phyloP scores from a whole-genome alignment of 2,888 invertebrate genomes.

The Andrena praecox region DNA sequence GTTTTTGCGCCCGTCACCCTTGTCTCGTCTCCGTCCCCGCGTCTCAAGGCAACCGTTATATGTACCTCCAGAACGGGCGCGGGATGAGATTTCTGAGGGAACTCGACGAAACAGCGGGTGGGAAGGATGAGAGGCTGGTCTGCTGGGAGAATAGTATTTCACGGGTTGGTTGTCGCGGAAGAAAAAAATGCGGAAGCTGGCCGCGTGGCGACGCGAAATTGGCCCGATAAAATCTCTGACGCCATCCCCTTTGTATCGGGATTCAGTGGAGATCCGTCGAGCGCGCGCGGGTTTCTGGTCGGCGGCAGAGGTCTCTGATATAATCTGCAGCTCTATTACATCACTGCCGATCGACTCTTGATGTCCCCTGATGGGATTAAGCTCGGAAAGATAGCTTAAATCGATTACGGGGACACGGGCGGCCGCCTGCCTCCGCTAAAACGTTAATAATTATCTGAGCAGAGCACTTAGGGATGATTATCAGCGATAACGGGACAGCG shows the following conservation, averaged over 20 bases:
- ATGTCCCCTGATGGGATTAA: constrained; percentile 56
- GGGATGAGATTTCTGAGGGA: constrained; percentile 31
- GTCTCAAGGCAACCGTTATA: constrained; percentile 16
- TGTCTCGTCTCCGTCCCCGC: constrained; percentile 5
- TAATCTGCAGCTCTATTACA: constrained; percentile 51
- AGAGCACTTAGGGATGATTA: constrained; percentile 60
- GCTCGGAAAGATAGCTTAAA: constrained; percentile 57
- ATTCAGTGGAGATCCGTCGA: constrained; percentile 29
- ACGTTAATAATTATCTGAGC: constrained; percentile 57
- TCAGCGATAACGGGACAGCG: constrained; percentile 40
- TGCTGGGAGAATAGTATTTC: not conserved
- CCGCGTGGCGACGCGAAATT: not conserved
- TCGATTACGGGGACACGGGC: constrained; percentile 50
- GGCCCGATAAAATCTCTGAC: constrained; percentile 41
- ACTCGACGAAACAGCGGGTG: not conserved
- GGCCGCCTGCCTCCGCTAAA: constrained; percentile 39
- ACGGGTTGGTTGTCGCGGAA: not conserved
- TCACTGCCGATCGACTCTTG: constrained; percentile 57
- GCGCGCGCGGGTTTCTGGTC: constrained; percentile 24
- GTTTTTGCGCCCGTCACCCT: constrained; percentile 4
- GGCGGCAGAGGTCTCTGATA: constrained; percentile 41
- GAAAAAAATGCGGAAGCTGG: not conserved
- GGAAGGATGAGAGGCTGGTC: not conserved
- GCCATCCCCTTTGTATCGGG: constrained; percentile 11
- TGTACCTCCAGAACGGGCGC: constrained; percentile 2